Base-by-base conservation (phyloP, 2,888 invertebrate species). In the Sthenelais limicola region DNA sequence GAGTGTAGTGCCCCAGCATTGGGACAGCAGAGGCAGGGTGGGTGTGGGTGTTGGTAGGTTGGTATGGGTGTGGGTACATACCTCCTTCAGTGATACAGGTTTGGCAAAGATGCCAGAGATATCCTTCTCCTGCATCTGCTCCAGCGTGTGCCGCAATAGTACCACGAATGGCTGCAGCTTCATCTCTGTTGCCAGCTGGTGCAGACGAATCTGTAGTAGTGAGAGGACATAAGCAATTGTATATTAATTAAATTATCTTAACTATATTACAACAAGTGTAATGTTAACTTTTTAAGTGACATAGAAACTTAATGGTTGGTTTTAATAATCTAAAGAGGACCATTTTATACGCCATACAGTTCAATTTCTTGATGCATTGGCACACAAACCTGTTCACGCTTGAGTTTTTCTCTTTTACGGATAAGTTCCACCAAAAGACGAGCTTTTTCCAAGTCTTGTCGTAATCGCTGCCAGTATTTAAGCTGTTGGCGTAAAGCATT, bases 371-470 rank as follows among this genome's bases (percentile, higher is more conserved):
- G n/a, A n/a, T n/a, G n/a, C n/a, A n/a, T n/a, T n/a, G n/a, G n/a
- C n/a, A n/a, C n/a, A n/a, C n/a, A n/a, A n/a, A 84, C 84, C 83
- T 84, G 90, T 84, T 96, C 95, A 71, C 95, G 92, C 88, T 99
- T 99, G 21, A 96, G 90, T 82, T 96, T 96, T 88, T 99, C 98
- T 49, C 98, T 91, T 86, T 98, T 98, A 71, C 98, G 92, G 2
- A 98, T 96, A 78, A 98, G 88, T 88, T 98, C 98, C 85, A 97
- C 97, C 0, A 98, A 91, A 38, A 98, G 90, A 76, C 95, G 91
- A 0, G 96, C 97, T 74, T 96, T 91, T 87, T 99, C 98, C 78
- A 98, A 89, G 86, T 98, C 97, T 84, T 97, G 97, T 0, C 98
- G 91, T 80, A 98, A 90, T 81, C 95, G 92, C 86, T 96, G 95